These are phyloP conservation scores for Drosophila mayri DNA, from an alignment of 1,140 invertebrate species.

Conservation along the genomic window DNA sequence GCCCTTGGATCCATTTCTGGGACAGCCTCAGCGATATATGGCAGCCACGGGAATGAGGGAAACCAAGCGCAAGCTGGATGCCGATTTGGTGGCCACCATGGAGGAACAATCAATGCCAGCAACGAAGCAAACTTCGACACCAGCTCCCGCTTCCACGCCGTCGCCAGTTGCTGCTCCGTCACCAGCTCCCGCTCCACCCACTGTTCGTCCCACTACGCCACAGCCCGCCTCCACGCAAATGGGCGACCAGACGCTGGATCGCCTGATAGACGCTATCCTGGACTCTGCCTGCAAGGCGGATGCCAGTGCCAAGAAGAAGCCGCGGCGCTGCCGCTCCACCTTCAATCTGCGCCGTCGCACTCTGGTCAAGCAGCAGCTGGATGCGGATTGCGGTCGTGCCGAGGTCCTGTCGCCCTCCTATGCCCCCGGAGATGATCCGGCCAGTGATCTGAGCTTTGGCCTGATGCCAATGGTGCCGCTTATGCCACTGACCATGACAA, in stretches of 20 bases:
- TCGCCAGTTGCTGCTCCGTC: too few relatives aligned
- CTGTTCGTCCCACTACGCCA: constrained; percentile 34
- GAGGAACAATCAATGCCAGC: constrained; percentile 7
- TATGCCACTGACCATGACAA: constrained; percentile 25
- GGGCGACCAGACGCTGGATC: constrained; percentile 80
- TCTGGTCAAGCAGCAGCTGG: constrained; percentile 72
- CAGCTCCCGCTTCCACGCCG: background rate
- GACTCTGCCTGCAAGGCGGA: constrained; percentile 81
- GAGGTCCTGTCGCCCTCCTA: constrained; percentile 78
- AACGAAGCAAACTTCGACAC: background rate
- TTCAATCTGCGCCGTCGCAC: constrained; percentile 78
- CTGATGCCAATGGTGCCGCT: constrained; percentile 29
- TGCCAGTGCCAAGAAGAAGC: constrained; percentile 64
- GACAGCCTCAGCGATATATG: constrained; percentile 70
- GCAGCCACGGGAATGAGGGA: constrained; percentile 21
- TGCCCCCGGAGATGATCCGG: constrained; percentile 79
- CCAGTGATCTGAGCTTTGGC: constrained; percentile 76
- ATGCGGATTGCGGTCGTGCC: constrained; percentile 27
- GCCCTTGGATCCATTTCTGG: constrained; percentile 73
- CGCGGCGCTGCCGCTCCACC: constrained; percentile 64
- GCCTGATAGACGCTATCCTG: constrained; percentile 80
- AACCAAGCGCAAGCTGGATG: constrained; percentile 65
- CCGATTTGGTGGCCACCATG: constrained; percentile 65
- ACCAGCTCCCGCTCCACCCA: background rate
- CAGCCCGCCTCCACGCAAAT: constrained; percentile 68